Evolutionary conservation across 1,140 invertebrate species (phyloP).

Genomic region (Diabrotica virgifera): DNA sequence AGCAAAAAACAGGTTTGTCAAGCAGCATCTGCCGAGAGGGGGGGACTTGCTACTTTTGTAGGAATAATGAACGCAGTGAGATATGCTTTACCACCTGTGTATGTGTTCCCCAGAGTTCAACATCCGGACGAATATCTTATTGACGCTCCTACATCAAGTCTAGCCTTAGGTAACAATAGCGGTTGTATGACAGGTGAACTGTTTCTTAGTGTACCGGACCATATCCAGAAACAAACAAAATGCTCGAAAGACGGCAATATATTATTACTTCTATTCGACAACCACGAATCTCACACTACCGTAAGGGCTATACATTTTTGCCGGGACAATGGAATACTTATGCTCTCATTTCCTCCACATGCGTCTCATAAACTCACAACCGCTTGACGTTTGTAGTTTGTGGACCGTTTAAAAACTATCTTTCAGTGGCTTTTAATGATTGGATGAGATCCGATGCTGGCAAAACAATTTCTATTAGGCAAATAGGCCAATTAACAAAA

Average conservation of each 20-base stretch:
- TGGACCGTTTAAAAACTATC: too few relatives aligned
- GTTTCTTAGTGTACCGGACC: conserved; percentile 44
- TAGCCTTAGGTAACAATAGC: too few relatives aligned
- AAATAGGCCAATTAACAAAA: too few relatives aligned
- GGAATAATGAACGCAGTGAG: conserved; percentile 27
- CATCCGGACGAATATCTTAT: conserved; percentile 20
- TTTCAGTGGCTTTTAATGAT: too few relatives aligned
- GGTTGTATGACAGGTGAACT: too few relatives aligned
- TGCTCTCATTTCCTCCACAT: conserved; percentile 46
- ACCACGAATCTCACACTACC: too few relatives aligned
- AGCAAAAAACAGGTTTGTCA: too few relatives aligned
- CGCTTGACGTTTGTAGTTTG: conserved; percentile 41
- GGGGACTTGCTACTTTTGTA: conserved; percentile 22
- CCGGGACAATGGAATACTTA: conserved; percentile 41
- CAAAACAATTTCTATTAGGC: too few relatives aligned
- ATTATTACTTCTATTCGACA: too few relatives aligned
- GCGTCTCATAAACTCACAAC: conserved; percentile 45
- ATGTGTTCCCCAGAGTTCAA: conserved; percentile 23
- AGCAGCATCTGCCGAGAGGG: too few relatives aligned
- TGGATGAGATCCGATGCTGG: too few relatives aligned
- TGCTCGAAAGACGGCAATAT: too few relatives aligned
- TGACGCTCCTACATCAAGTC: conserved; percentile 11
- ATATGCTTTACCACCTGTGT: conserved; percentile 21
- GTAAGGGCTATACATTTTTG: conserved; percentile 35
- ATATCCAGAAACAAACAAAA: conserved; percentile 28